A percentile compares a stretch with the other conserved stretches of the same genome.
Evolutionary conservation across 2,113 vertebrate genomes (phyloP).

Genomic region (Todiramphus chloris): DNA sequence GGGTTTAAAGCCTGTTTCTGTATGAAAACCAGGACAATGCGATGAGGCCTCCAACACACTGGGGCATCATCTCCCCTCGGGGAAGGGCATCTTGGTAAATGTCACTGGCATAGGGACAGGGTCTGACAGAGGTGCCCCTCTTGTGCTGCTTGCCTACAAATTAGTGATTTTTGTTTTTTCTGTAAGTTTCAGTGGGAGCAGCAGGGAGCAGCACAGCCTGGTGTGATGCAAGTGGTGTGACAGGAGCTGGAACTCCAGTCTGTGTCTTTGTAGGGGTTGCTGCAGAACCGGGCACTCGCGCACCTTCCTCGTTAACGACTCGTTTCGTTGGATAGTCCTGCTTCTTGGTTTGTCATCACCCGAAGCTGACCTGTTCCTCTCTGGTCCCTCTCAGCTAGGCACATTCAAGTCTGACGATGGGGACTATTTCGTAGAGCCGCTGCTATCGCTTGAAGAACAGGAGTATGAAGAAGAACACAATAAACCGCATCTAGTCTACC

Average conservation of each 20-base stretch:
- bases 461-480: constrained; percentile 92
- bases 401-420: constrained; percentile 95
- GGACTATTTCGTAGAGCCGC: constrained; percentile 96
- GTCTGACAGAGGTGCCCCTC: accelerated
- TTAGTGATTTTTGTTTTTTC: not conserved
- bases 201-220: not conserved
- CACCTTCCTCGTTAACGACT: accelerated
- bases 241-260: not conserved
- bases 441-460: constrained; percentile 84
- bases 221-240: not conserved
- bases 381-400: constrained; percentile 85
- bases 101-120: not conserved
- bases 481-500: constrained; percentile 95
- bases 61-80: accelerated
- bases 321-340: not conserved
- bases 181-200: not conserved
- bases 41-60: not conserved
- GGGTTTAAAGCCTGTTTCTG: not conserved
- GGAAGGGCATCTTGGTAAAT: not conserved
- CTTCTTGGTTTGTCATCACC: accelerated
- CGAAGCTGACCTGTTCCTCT: constrained; percentile 2
- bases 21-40: not conserved
- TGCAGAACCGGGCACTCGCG: not conserved
- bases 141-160: not conserved
- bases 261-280: accelerated